A percentile compares a stretch with the other conserved stretches of the same genome.
These are phyloP conservation scores for Psittacula cyanocephala DNA, from an alignment of 2,113 vertebrate species.

Conservation along the genomic window DNA sequence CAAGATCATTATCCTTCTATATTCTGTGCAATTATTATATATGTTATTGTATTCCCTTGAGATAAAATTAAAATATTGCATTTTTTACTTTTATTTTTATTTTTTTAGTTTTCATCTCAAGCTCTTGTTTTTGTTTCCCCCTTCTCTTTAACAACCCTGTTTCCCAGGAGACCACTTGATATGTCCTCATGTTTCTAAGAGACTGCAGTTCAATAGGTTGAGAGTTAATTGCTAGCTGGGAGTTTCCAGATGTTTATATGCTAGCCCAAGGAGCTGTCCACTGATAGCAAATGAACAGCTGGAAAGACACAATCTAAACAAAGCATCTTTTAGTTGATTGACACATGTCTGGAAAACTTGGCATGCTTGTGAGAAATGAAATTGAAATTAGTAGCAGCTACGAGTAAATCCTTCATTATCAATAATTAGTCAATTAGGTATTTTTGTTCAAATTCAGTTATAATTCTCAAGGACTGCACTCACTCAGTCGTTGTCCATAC, in stretches of 20 bases:
- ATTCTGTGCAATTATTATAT: slow-evolving; percentile 52
- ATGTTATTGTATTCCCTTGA: slow-evolving; percentile 23
- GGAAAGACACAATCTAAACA: not conserved
- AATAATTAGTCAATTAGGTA: not conserved
- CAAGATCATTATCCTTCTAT: slow-evolving; percentile 29
- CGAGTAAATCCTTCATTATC: not conserved
- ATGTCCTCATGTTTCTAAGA: slow-evolving; percentile 15
- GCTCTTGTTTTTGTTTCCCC: slow-evolving; percentile 24
- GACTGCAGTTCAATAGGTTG: slow-evolving; percentile 42
- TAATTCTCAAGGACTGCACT: not conserved
- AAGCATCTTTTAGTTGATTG: not conserved
- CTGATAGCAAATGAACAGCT: slow-evolving; percentile 1
- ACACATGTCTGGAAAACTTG: not conserved
- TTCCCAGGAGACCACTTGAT: slow-evolving; percentile 48
- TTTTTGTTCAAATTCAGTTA: not conserved
- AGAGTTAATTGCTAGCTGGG: slow-evolving; percentile 42
- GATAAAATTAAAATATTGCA: slow-evolving; percentile 47
- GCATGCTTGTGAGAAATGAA: not conserved
- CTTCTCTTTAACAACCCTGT: slow-evolving; percentile 32
- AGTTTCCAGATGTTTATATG: slow-evolving; percentile 39
- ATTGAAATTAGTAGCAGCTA: not conserved
- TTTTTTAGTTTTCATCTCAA: not conserved
- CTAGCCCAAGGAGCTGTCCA: not conserved
- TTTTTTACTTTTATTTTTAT: no score
- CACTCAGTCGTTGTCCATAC: not conserved